phyloP scores from a whole-genome alignment of 64 coral and sea anemone species.

The Stichodactyla helianthus region DNA sequence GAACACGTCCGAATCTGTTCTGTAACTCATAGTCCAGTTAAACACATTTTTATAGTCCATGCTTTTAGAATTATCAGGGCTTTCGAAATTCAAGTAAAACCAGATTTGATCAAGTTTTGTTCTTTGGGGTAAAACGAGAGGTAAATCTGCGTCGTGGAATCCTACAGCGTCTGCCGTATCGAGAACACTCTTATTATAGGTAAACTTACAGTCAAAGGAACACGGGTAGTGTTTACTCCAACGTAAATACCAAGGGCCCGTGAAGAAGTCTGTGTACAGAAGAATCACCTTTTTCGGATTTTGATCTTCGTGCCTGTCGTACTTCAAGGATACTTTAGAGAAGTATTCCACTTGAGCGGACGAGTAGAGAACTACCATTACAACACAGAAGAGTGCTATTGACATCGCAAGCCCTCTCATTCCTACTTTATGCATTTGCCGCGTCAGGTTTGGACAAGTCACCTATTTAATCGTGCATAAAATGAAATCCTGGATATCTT shows the following conservation, averaged over 20 bases:
- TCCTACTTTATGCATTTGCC: too few species aligned
- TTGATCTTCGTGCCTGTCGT: neutral
- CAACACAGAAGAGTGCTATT: neutral
- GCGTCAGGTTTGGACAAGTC: too few species aligned
- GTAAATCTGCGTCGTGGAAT: slow-evolving; percentile 62
- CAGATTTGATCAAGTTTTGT: slow-evolving; percentile 30
- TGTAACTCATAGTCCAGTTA: slow-evolving; percentile 76
- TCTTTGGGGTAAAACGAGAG: slow-evolving; percentile 7
- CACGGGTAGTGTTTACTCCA: slow-evolving; percentile 13
- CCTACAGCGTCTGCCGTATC: slow-evolving; percentile 23
- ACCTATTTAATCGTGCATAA: too few species aligned
- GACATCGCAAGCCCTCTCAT: too few species aligned
- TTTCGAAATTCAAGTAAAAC: slow-evolving; percentile 61
- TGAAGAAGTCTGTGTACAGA: neutral
- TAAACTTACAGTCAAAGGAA: slow-evolving; percentile 13
- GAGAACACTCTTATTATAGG: slow-evolving; percentile 42
- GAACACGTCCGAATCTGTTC: slow-evolving; percentile 52
- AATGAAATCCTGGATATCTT: too few species aligned
- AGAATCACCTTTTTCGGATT: neutral
- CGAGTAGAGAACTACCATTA: neutral
- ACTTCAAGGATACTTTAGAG: neutral
- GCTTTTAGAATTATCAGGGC: slow-evolving; percentile 23
- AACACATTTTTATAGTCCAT: slow-evolving; percentile 34
- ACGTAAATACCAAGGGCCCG: slow-evolving; percentile 1
- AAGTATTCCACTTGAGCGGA: neutral